Evolutionary conservation across 1,140 invertebrate genomes (phyloP), one percentile per base, ranked within the genome.

Genomic region (Cyclina sinensis): DNA sequence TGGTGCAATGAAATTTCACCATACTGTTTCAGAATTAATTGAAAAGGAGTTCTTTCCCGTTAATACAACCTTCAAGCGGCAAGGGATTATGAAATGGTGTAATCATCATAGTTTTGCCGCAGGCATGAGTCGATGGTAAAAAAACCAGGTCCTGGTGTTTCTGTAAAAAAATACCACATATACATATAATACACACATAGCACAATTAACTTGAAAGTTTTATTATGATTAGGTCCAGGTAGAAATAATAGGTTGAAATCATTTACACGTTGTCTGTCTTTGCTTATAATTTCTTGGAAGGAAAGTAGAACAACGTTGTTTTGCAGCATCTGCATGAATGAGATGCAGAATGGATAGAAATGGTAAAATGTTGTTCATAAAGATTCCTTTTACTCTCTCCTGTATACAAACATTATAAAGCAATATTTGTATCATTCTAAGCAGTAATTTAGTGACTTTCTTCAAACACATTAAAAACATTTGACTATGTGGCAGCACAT

Each of bases 221-320:
- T 70, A 70, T 70, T 70, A 70, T 70, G 65, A 70, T 70, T 70
- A 16, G 35, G 65, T 35, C 30, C 65, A 70, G 65, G 65, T 70
- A 70, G n/a, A n/a, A 39, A 32, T 27, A 39, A 70, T 70, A 70
- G n/a, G n/a, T n/a, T 27, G 57, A 62, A 62, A 62, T 62, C 57
- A 62, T 3, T 27, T 62, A n/a, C 57, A 62, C 57, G 27, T 62
- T 62, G 57, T 24, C 54, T n/a, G 54, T 57, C 3, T 57, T n/a
- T 57, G 4, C 54, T n/a, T 18, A 57, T 18, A 57, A 57, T 9
- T 21, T 24, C 54, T 57, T n/a, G 5, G 54, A 57, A 57, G 16
- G 3, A 27, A 27, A 57, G 3, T 18, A n/a, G 54, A n/a, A 57
- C 5, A 57, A 9, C 54, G 3, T 57, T 57, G 54, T 57, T 57